A percentile compares a stretch with the other conserved stretches of the same genome.
Evolutionary conservation across 2,888 invertebrate genomes (phyloP).

Genomic region (Acleris cristana): DNA sequence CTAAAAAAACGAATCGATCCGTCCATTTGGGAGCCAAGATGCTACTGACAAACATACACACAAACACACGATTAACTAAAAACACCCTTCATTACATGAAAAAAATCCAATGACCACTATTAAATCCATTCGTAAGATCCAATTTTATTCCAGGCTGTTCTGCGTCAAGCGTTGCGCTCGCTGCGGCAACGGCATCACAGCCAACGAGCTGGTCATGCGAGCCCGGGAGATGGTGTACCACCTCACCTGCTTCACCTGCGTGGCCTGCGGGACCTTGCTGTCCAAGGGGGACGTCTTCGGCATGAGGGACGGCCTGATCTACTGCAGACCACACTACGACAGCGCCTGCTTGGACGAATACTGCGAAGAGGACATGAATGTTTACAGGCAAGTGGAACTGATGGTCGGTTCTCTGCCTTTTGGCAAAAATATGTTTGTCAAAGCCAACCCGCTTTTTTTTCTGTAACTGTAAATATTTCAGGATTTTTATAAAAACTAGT

Average conservation of each 20-base stretch:
- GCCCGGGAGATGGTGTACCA: slow-evolving; percentile 95
- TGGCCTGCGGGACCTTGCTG: slow-evolving; percentile 91
- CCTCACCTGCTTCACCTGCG: slow-evolving; percentile 94
- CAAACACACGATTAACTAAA: too few species aligned
- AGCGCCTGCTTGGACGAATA: slow-evolving; percentile 85
- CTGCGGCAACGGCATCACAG: slow-evolving; percentile 92
- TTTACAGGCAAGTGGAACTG: slow-evolving; percentile 61
- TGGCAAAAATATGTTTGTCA: too few species aligned
- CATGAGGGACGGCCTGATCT: slow-evolving; percentile 91
- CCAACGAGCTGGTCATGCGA: slow-evolving; percentile 95
- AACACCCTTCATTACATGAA: too few species aligned
- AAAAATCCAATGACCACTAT: too few species aligned
- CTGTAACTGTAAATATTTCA: too few species aligned
- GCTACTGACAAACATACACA: too few species aligned
- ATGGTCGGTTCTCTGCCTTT: too few species aligned
- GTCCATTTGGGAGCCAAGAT: too few species aligned
- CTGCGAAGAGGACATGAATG: slow-evolving; percentile 83
- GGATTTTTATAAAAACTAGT: too few species aligned
- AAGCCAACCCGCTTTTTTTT: too few species aligned
- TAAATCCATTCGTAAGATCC: neutral
- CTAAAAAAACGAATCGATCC: too few species aligned
- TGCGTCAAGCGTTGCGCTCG: slow-evolving; percentile 93
- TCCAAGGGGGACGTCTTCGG: slow-evolving; percentile 96
- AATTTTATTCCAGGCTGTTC: slow-evolving; percentile 88
- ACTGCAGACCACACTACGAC: slow-evolving; percentile 86